Base-by-base conservation (phyloP, 2,888 invertebrate species). In the Drosophila lacicola region DNA sequence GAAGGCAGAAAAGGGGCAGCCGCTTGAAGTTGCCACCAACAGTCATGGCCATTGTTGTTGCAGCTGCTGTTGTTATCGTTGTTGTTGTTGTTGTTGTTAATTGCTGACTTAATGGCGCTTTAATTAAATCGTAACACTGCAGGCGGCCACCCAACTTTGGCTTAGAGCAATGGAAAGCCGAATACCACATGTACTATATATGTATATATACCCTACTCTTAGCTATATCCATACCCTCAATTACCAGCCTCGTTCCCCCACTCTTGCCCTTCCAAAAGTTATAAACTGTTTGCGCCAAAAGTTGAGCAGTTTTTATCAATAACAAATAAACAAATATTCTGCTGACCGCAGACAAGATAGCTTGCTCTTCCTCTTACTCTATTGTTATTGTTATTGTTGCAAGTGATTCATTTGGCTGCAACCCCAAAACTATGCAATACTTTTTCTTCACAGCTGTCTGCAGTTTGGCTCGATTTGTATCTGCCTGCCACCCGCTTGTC, bases 31-130 rank as follows among this genome's bases (percentile, higher is more conserved):
- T 82, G 70, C 76, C 76, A 68, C 45, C 74, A 55, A 57, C 64
- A 56, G 64, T 63, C 67, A 0, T 29, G 29, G 65, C 55, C 49
- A 65, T 64, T 79, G 75, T 70, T 78, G 76, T 49, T 56, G 66
- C 51, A 45, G 62, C 65, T 69, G 53, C 57, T 68, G 34, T 46
- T 66, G 53, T 39, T 58, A 25, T 2, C 37, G 50, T 41, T 53
- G 34, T 8, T 51, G 21, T 39, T 64, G 45, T 29, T 88, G 80
- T 82, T 83, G 78, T 80, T 86, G 87, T 91, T 91, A 91, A 91
- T 91, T 91, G 91, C 81, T 80, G 89, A 86, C 90, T 91, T 91
- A 91, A 91, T 91, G 91, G 82, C 87, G 88, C 88, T 91, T 91
- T 90, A 91, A 91, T 91, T 91, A 91, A 91, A 91, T 90, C 87